Conservation (phyloP, 2,888 invertebrate genomes). For the Cryptosula pallasiana region DNA sequence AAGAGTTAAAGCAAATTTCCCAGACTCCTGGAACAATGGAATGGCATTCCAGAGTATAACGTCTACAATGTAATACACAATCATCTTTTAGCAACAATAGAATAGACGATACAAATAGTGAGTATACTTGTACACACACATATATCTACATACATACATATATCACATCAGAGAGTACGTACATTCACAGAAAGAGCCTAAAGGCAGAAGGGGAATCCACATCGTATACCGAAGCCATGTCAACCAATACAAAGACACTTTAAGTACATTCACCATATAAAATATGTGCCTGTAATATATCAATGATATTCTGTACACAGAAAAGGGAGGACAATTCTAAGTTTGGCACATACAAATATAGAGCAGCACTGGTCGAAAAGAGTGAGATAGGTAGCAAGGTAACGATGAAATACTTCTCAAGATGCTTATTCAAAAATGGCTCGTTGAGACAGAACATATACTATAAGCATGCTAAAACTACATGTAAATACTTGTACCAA, state of each 20-base stretch:
- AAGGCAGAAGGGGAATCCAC: slow-evolving; percentile 88
- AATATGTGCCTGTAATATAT: slow-evolving; percentile 85
- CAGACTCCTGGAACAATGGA: slow-evolving; percentile 81
- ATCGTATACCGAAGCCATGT: slow-evolving; percentile 89
- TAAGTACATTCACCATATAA: slow-evolving; percentile 75
- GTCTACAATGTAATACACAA: not conserved
- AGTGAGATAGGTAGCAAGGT: too few relatives aligned
- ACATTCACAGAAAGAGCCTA: slow-evolving; percentile 83
- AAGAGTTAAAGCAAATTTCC: slow-evolving; percentile 67
- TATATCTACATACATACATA: not conserved
- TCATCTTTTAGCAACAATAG: too few relatives aligned
- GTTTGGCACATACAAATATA: too few relatives aligned
- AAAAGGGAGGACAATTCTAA: too few relatives aligned
- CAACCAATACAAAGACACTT: slow-evolving; percentile 67
- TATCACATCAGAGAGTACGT: slow-evolving; percentile 27
- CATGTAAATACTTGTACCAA: too few relatives aligned
- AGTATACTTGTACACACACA: not conserved
- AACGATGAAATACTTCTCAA: too few relatives aligned
- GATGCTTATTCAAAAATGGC: too few relatives aligned
- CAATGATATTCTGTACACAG: too few relatives aligned
- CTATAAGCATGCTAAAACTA: too few relatives aligned
- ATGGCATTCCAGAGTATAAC: slow-evolving; percentile 63
- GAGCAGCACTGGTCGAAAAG: too few relatives aligned
- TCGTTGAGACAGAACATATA: too few relatives aligned
- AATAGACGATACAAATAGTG: slow-evolving; percentile 12